A percentile compares a stretch with the other conserved stretches of the same genome.
phyloP scores from a whole-genome alignment of 1,140 invertebrate species.

The Vanessa atalanta region DNA sequence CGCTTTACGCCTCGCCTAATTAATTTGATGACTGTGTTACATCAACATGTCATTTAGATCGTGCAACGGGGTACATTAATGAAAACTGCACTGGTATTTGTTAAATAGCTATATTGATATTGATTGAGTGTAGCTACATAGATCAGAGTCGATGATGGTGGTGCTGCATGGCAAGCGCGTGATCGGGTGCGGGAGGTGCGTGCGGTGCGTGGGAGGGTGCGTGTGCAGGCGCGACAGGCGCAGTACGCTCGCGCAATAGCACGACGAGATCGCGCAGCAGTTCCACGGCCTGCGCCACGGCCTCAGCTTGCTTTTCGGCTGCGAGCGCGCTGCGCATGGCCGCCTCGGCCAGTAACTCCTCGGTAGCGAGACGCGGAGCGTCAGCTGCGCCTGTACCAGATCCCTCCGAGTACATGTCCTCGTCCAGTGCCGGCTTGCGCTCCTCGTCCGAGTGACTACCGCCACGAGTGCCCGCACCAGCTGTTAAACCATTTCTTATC shows the following conservation, averaged over 20 bases:
- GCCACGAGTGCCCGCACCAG: slow-evolving; percentile 36
- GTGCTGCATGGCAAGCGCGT: slow-evolving; percentile 45
- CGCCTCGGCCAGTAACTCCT: slow-evolving; percentile 70
- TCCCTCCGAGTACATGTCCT: slow-evolving; percentile 65
- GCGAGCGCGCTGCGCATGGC: slow-evolving; percentile 70
- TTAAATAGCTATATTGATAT: slow-evolving; percentile 3
- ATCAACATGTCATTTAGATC: neutral
- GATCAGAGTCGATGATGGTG: slow-evolving; percentile 50
- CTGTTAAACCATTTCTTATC: slow-evolving; percentile 9
- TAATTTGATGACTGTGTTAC: too few species aligned
- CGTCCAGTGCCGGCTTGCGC: slow-evolving; percentile 55
- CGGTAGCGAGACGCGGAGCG: slow-evolving; percentile 51
- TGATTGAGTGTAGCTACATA: neutral
- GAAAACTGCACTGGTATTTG: slow-evolving; percentile 8
- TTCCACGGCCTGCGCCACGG: slow-evolving; percentile 64
- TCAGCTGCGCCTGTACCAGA: slow-evolving; percentile 39
- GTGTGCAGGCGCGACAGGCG: slow-evolving; percentile 30
- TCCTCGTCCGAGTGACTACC: slow-evolving; percentile 62
- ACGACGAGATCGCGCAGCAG: slow-evolving; percentile 60
- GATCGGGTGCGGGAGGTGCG: slow-evolving; percentile 35
- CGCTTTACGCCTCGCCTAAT: slow-evolving; percentile 1
- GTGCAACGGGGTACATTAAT: neutral
- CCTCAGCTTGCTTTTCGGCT: slow-evolving; percentile 73
- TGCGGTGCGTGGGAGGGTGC: slow-evolving; percentile 28
- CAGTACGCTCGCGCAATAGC: slow-evolving; percentile 53